Conservation (phyloP, 2,113 vertebrate genomes). For the Myiopsitta monachus region DNA sequence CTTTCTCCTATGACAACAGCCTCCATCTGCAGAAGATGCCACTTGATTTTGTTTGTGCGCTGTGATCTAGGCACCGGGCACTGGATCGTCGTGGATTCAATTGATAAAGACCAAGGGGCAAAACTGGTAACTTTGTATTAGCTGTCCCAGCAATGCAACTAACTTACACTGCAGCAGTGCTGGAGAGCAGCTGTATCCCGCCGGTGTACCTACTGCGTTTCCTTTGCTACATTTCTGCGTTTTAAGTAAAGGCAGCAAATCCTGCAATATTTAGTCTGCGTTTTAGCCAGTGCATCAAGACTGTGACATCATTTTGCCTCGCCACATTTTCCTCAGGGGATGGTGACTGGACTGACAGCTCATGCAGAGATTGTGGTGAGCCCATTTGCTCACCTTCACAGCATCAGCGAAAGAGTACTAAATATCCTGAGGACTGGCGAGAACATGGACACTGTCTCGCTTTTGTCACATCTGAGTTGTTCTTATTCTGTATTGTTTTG, state of each 20-base stretch:
- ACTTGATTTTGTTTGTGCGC: not conserved
- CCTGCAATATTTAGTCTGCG: not conserved
- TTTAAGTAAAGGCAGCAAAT: not conserved
- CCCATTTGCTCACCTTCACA: not conserved
- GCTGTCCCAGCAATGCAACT: not conserved
- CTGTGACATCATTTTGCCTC: not conserved
- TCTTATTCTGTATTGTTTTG: not conserved
- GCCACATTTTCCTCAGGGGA: not conserved
- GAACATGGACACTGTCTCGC: not conserved
- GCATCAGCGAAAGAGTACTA: not conserved
- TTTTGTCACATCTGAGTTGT: not conserved
- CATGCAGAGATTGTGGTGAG: not conserved
- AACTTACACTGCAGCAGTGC: not conserved
- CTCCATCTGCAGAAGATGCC: conserved; percentile 8
- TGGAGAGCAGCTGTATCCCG: not conserved
- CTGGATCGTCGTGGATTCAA: not conserved
- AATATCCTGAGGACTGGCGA: not conserved
- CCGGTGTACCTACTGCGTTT: not conserved
- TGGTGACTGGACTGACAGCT: not conserved
- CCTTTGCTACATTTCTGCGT: not conserved
- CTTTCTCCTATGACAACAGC: conserved; percentile 36
- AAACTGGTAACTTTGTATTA: not conserved
- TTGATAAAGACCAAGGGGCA: not conserved
- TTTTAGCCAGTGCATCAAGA: not conserved
- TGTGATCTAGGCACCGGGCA: not conserved